Evolutionary conservation across 2,797 vertebrate genomes (phyloP).

Genomic region (Ctenochaetus hawaiiensis): DNA sequence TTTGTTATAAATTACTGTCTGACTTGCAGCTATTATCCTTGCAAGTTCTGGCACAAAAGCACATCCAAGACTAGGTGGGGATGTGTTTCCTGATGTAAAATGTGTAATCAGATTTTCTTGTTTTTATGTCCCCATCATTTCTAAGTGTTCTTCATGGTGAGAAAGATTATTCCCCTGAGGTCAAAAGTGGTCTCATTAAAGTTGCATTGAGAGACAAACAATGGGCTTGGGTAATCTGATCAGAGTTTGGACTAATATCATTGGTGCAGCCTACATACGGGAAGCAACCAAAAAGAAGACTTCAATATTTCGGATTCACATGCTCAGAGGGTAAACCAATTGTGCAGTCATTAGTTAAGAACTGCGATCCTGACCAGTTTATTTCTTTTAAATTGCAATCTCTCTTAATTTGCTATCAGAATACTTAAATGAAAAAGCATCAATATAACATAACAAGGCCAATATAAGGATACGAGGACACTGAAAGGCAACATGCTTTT

Average conservation of each 20-base stretch:
- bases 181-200: slow-evolving; percentile 18
- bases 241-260: slow-evolving; percentile 9
- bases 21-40: background rate
- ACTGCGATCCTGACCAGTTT: background rate
- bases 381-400: background rate
- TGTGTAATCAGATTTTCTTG: slow-evolving; percentile 28
- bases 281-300: background rate
- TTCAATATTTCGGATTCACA: background rate
- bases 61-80: slow-evolving; percentile 7
- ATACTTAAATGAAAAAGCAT: too few species aligned
- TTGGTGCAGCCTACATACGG: slow-evolving; percentile 5
- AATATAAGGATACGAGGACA: too few species aligned
- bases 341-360: background rate
- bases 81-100: slow-evolving; percentile 8
- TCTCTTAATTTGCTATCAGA: too few species aligned
- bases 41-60: background rate
- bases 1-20: background rate
- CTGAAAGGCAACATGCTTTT: too few species aligned
- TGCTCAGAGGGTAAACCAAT: background rate
- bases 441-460: too few species aligned
- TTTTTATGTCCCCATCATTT: slow-evolving; percentile 30
- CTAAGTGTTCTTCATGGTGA: slow-evolving; percentile 30
- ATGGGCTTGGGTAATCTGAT: slow-evolving; percentile 23
- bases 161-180: slow-evolving; percentile 32
- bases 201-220: slow-evolving; percentile 18